A percentile compares a stretch with the other conserved stretches of the same genome.
phyloP scores from a whole-genome alignment of 2,888 invertebrate species.

The Aradus depressus region DNA sequence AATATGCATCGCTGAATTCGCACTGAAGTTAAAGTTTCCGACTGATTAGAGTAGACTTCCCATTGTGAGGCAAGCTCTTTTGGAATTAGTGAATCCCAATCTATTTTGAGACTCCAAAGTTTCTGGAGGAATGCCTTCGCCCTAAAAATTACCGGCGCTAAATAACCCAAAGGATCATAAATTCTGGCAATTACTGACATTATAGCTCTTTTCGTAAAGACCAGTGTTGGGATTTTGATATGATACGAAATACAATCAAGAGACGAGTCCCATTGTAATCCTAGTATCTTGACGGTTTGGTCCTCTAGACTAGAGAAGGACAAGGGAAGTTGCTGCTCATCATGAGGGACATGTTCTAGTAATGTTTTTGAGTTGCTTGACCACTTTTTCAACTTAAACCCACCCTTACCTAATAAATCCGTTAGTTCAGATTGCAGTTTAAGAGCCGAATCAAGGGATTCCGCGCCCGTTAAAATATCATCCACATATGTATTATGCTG shows the following conservation, averaged over 20 bases:
- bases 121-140: too few relatives aligned
- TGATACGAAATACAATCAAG: conserved; percentile 23
- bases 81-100: too few relatives aligned
- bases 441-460: conserved; percentile 24
- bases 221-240: too few relatives aligned
- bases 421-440: conserved; percentile 24
- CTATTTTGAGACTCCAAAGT: too few relatives aligned
- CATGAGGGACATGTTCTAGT: not conserved
- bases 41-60: too few relatives aligned
- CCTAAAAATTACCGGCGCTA: too few relatives aligned
- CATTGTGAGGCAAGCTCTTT: too few relatives aligned
- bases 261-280: conserved; percentile 24
- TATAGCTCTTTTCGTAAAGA: conserved; percentile 29
- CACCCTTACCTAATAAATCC: conserved; percentile 21
- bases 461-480: conserved; percentile 28
- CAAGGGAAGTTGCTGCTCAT: not conserved
- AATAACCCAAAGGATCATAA: too few relatives aligned
- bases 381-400: conserved; percentile 30
- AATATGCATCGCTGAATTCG: too few relatives aligned
- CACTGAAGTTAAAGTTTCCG: too few relatives aligned
- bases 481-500: conserved; percentile 30
- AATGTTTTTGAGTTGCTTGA: conserved; percentile 22
- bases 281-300: conserved; percentile 23
- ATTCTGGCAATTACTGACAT: conserved; percentile 25
- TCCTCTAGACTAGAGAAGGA: conserved; percentile 4